Percentiles rank a stretch among this genome's conserved stretches.
These are phyloP conservation scores for Oriolus oriolus DNA, from an alignment of 2,113 vertebrate genomes.

Conservation along the genomic window DNA sequence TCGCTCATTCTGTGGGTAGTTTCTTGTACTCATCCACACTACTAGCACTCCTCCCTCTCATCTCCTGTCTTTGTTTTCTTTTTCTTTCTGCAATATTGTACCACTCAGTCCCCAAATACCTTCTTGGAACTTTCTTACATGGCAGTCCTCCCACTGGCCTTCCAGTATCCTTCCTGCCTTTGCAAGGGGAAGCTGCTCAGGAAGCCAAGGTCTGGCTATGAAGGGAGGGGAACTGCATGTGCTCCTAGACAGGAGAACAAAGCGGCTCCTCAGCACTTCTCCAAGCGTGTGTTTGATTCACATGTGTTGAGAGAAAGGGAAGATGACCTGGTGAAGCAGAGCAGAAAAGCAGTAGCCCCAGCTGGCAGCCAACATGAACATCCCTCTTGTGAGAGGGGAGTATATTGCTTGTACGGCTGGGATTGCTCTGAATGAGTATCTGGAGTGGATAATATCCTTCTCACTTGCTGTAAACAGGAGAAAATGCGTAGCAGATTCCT, in stretches of 20 bases:
- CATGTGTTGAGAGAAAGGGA: neutral
- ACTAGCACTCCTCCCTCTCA: neutral
- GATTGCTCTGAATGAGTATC: neutral
- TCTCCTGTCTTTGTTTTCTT: neutral
- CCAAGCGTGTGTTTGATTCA: neutral
- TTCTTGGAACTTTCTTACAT: neutral
- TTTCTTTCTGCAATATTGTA: neutral
- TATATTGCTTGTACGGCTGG: neutral
- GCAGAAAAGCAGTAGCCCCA: neutral
- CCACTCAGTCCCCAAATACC: neutral
- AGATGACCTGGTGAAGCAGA: neutral
- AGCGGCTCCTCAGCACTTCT: neutral
- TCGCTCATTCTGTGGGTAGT: neutral
- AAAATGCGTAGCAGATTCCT: neutral
- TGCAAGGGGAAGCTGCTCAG: neutral
- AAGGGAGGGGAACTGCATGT: neutral
- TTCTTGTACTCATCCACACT: neutral
- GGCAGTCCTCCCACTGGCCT: neutral
- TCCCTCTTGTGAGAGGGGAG: neutral
- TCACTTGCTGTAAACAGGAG: neutral
- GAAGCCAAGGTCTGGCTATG: neutral
- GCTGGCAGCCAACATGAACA: neutral
- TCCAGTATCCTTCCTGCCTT: neutral
- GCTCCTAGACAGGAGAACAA: neutral
- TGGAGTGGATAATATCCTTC: neutral